phyloP scores from a whole-genome alignment of 2,113 vertebrate species.

The Tauraco erythrolophus region DNA sequence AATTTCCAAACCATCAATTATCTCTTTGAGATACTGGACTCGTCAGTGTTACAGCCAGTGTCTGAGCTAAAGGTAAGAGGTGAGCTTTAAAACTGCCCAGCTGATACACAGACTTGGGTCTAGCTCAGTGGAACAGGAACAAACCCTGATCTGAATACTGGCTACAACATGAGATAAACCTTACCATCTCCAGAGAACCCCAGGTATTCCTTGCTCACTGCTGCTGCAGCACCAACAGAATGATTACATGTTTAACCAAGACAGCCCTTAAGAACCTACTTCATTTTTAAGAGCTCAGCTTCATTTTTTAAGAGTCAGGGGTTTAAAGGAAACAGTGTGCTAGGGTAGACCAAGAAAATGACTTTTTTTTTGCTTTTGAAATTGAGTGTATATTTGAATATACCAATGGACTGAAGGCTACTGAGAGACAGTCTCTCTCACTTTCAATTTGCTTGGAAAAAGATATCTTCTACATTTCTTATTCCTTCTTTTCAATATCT shows the following conservation, averaged over 20 bases:
- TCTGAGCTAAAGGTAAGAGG: background rate
- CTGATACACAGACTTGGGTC: background rate
- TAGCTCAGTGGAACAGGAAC: fast-evolving
- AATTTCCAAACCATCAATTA: background rate
- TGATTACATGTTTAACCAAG: background rate
- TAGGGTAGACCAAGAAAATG: background rate
- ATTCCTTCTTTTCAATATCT: background rate
- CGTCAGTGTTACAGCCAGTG: background rate
- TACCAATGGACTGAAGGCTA: background rate
- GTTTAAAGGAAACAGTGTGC: background rate
- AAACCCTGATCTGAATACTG: background rate
- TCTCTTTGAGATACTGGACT: background rate
- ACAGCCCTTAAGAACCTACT: background rate
- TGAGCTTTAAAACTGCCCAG: background rate
- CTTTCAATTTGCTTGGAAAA: background rate
- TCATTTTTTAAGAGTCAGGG: background rate
- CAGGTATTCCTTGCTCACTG: too few species aligned
- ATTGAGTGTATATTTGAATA: background rate
- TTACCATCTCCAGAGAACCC: background rate
- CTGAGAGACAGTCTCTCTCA: background rate
- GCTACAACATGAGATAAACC: background rate
- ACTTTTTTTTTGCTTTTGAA: background rate
- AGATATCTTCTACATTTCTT: background rate
- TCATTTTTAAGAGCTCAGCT: background rate
- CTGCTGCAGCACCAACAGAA: background rate